These are phyloP conservation scores for Oreohelix idahoensis DNA, from an alignment of 1,140 invertebrate species.

Conservation along the genomic window DNA sequence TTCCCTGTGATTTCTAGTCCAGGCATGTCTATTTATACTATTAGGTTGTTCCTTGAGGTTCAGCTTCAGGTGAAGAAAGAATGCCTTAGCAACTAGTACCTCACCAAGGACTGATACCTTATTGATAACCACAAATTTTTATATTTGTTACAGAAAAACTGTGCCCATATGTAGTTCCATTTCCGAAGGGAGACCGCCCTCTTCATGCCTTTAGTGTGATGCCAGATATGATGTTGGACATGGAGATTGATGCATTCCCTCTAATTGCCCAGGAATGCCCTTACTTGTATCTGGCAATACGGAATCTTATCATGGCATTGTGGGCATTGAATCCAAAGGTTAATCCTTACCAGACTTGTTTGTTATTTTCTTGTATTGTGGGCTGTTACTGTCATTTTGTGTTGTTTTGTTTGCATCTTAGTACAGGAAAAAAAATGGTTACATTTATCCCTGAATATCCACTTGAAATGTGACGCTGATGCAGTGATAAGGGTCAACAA, in stretches of 20 bases:
- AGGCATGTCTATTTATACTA: too few species aligned
- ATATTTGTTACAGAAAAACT: slow-evolving; percentile 10
- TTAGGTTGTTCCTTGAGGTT: too few species aligned
- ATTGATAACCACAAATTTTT: too few species aligned
- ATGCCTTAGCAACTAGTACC: too few species aligned
- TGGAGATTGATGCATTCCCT: slow-evolving; percentile 71
- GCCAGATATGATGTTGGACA: slow-evolving; percentile 73
- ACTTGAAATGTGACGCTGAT: too few species aligned
- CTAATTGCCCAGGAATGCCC: slow-evolving; percentile 66
- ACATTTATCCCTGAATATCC: too few species aligned
- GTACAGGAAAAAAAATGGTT: too few species aligned
- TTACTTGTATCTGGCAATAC: slow-evolving; percentile 72
- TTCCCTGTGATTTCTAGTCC: too few species aligned
- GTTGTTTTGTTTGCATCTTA: too few species aligned
- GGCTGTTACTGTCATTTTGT: not conserved
- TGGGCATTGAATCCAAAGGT: slow-evolving; percentile 74
- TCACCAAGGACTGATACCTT: too few species aligned
- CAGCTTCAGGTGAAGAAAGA: too few species aligned
- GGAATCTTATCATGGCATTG: slow-evolving; percentile 73
- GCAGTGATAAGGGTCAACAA: too few species aligned
- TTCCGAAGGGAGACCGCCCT: slow-evolving; percentile 65
- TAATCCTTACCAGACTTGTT: not conserved
- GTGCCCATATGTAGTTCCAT: slow-evolving; percentile 61
- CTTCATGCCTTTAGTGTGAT: slow-evolving; percentile 68
- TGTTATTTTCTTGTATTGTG: slow-evolving; percentile 1